Conservation (phyloP, 37 sponge, comb jelly and placozoan genomes). For the Aphrocallistes beatrix region DNA sequence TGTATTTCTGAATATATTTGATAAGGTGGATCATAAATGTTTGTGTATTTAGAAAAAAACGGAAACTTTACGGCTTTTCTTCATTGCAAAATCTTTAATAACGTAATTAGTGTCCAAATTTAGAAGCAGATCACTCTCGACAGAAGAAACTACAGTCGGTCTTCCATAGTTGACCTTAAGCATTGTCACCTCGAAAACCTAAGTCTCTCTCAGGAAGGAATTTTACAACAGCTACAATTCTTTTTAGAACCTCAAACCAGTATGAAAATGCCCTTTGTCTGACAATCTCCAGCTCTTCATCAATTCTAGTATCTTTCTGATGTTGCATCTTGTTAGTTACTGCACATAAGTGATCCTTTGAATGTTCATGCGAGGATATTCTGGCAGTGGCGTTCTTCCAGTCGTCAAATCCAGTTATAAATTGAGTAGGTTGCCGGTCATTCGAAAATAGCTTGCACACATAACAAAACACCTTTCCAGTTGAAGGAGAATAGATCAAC, state of each 20-base stretch:
- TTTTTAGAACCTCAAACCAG: constrained; percentile 24
- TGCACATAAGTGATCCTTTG: not conserved
- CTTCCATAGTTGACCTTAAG: constrained; percentile 19
- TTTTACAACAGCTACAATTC: constrained; percentile 23
- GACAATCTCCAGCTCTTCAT: constrained; percentile 8
- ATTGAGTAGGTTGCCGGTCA: not conserved
- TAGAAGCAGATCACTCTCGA: not conserved
- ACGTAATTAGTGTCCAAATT: not conserved
- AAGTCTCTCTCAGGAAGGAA: not conserved
- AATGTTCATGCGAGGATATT: not conserved
- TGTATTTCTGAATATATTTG: too few relatives aligned
- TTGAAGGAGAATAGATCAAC: constrained; percentile 16
- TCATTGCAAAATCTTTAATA: not conserved
- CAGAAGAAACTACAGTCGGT: not conserved
- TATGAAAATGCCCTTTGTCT: constrained; percentile 23
- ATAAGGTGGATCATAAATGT: too few relatives aligned
- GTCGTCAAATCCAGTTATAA: constrained; percentile 17
- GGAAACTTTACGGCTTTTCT: not conserved
- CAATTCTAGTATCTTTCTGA: not conserved
- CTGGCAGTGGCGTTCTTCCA: constrained; percentile 3
- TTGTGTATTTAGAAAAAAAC: too few relatives aligned
- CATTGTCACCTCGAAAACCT: constrained; percentile 17
- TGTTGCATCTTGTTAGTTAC: not conserved
- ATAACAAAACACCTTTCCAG: not conserved
- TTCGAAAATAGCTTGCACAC: constrained; percentile 7